Percentiles rank a stretch among this genome's conserved stretches.
These are phyloP conservation scores for Bellardia pandia DNA, from an alignment of 2,888 invertebrate species.

Conservation along the genomic window DNA sequence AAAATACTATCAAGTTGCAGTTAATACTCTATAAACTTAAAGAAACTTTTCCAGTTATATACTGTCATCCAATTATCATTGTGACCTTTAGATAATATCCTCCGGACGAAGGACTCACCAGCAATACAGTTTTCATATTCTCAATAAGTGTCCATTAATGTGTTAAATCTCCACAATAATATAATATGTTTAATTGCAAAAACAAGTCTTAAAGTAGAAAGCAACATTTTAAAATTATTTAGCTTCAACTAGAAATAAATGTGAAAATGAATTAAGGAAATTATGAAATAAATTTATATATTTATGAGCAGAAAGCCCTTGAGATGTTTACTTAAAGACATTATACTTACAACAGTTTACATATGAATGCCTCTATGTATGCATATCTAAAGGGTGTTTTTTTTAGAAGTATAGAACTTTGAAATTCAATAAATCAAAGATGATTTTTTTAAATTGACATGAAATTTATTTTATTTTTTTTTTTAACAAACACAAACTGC, in stretches of 20 bases:
- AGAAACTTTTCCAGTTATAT: background rate
- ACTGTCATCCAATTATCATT: conserved; percentile 17
- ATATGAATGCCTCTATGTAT: conserved; percentile 7
- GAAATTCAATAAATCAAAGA: too few relatives aligned
- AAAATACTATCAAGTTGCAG: too few relatives aligned
- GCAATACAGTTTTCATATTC: conserved; percentile 16
- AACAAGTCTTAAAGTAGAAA: background rate
- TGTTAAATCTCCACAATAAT: conserved; percentile 38
- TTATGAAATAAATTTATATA: conserved; percentile 24
- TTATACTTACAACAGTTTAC: background rate
- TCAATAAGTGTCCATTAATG: conserved; percentile 37
- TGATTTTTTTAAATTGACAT: too few relatives aligned
- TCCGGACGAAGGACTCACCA: background rate
- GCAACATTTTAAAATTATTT: conserved; percentile 18
- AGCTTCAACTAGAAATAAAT: background rate
- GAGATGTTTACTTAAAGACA: conserved; percentile 11
- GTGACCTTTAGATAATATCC: background rate
- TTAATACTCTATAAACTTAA: background rate
- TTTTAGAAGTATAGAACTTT: too few relatives aligned
- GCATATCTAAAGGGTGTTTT: too few relatives aligned
- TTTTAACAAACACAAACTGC: too few relatives aligned
- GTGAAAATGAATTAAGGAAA: conserved; percentile 11
- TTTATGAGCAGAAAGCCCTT: conserved; percentile 31
- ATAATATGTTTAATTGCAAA: conserved; percentile 10
- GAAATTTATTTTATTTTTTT: too few relatives aligned